Evolutionary conservation across 2,888 invertebrate genomes (phyloP).

Genomic region (Tinea trinotella): DNA sequence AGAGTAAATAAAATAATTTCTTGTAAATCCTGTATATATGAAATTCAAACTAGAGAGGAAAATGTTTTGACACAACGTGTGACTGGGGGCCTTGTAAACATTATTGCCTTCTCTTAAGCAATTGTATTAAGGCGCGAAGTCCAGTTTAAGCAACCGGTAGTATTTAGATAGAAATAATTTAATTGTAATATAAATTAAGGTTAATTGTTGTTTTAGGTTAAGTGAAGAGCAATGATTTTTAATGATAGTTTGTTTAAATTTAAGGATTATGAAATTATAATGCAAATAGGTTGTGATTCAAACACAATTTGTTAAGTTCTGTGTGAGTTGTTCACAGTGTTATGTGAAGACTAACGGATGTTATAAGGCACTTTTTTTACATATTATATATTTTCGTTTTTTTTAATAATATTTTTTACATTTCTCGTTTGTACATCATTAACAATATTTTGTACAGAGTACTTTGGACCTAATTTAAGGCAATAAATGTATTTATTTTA

Average conservation of each 20-base stretch:
- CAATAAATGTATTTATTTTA: conserved; percentile 74
- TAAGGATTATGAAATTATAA: conserved; percentile 62
- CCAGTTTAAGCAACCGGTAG: conserved; percentile 65
- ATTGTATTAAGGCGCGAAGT: conserved; percentile 36
- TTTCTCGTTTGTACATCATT: conserved; percentile 71
- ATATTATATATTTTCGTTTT: conserved; percentile 40
- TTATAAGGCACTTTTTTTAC: conserved; percentile 51
- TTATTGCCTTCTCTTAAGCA: conserved; percentile 26
- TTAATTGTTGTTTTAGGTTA: conserved; percentile 70
- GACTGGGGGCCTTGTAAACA: conserved; percentile 1
- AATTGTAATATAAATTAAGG: conserved; percentile 65
- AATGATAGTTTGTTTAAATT: conserved; percentile 70
- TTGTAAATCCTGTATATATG: conserved; percentile 7
- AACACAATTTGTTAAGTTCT: conserved; percentile 72
- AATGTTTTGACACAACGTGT: background rate
- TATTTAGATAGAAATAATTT: conserved; percentile 68
- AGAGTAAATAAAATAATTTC: background rate
- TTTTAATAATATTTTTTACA: conserved; percentile 60
- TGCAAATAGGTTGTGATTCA: conserved; percentile 72
- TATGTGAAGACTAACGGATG: conserved; percentile 54
- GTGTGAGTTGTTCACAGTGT: conserved; percentile 50
- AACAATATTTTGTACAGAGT: conserved; percentile 72
- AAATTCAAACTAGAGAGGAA: conserved; percentile 14
- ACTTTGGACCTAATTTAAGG: conserved; percentile 73
- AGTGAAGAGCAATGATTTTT: conserved; percentile 69